Base-by-base conservation (phyloP, 1,140 invertebrate species). In the Meteorus sp. region DNA sequence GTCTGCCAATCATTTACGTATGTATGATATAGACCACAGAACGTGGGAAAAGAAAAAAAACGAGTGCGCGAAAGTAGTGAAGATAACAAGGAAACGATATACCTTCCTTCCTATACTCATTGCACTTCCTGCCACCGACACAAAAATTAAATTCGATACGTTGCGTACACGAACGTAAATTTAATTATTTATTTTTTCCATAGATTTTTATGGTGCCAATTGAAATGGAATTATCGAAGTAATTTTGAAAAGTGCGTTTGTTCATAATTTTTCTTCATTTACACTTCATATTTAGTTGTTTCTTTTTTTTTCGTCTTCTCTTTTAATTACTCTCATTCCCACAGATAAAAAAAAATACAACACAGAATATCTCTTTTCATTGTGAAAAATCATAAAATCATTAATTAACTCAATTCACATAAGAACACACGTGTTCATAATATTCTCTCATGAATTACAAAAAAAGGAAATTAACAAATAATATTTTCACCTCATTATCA, bases 31-130 rank as follows among this genome's bases (percentile, higher is more conserved):
- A n/a, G 31, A 55, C 19, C 44, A n/a, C 23, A 58, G 39, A 58
- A 69, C 62, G 65, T 71, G 71, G 70, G 69, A 71, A 71, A 67
- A 51, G 51, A 62, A 69, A 65, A 54, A n/a, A n/a, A n/a, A n/a
- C n/a, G n/a, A n/a, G n/a, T 13, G 35, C 60, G 60, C 56, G 56
- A 59, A 59, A 59, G 56, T 59, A 27, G 56, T 44, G 48, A 51
- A 59, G 61, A 37, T 58, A 55, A 59, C 60, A 57, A 44, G 53
- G 44, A 51, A 59, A 52, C 37, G 56, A 6, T 7, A 59, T 59
- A 59, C 56, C 56, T 59, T 59, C 37, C 56, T 60, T 59, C 57
- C 56, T 55, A 55, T 59, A 53, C 25, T 22, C 43, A 4, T 41
- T n/a, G 19, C 29, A 35, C 45, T 50, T 52, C 47, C 47, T 35